Percentiles rank a stretch among this genome's conserved stretches.
Evolutionary conservation across 2,888 invertebrate species (phyloP).

Genomic region (Metallyticus violacea): DNA sequence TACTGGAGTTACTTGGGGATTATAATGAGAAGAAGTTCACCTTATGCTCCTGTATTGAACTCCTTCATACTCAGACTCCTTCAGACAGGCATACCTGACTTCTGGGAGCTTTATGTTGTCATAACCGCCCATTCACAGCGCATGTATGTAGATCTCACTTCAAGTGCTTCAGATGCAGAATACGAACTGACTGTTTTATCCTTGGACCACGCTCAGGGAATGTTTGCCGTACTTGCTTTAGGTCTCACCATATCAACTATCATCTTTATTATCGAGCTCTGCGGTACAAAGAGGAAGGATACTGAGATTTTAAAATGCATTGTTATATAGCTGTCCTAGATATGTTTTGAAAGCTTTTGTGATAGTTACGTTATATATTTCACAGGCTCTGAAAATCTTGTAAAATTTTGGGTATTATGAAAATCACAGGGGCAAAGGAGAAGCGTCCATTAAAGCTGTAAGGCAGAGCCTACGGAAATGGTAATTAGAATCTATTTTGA

Average conservation of each 20-base stretch:
- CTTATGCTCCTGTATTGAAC: background rate
- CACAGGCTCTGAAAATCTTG: no score
- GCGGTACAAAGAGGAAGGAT: background rate
- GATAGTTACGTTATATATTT: no score
- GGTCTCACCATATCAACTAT: background rate
- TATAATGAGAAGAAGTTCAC: background rate
- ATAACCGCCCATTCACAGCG: background rate
- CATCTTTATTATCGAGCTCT: background rate
- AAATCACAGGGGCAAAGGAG: no score
- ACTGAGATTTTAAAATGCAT: no score
- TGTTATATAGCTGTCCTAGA: no score
- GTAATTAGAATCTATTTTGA: no score
- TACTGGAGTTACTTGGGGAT: background rate
- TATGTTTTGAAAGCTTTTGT: no score
- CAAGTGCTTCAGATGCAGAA: background rate
- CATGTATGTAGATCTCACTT: background rate
- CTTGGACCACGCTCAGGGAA: background rate
- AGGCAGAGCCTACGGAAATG: no score
- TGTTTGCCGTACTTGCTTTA: background rate
- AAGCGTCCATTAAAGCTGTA: no score
- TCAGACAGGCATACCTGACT: background rate
- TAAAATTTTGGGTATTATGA: no score
- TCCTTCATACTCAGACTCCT: background rate
- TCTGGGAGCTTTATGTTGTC: background rate
- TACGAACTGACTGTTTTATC: background rate